These are phyloP conservation scores for Drosophila mercatorum DNA, from an alignment of 2,888 invertebrate genomes.

Conservation along the genomic window DNA sequence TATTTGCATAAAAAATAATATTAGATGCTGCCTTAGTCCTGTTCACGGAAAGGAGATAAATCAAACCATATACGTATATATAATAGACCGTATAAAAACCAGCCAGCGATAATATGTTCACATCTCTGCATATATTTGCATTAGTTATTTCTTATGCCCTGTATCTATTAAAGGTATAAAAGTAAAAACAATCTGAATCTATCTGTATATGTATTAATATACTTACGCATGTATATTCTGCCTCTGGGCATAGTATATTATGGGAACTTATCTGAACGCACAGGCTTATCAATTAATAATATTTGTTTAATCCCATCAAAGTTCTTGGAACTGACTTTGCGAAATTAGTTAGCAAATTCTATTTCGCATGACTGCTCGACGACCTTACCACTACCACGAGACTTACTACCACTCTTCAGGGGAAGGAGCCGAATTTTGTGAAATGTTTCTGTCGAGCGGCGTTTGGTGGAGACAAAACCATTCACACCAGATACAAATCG, in stretches of 20 bases:
- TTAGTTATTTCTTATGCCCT: too few species aligned
- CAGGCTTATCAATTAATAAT: not conserved
- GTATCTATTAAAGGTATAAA: too few species aligned
- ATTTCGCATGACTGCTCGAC: slow-evolving; percentile 1
- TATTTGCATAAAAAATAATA: not conserved
- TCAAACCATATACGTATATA: not conserved
- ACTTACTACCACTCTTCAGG: not conserved
- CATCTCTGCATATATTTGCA: too few species aligned
- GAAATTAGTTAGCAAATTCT: slow-evolving; percentile 1
- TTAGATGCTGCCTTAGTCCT: not conserved
- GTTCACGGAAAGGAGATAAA: not conserved
- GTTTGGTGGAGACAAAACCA: slow-evolving; percentile 36
- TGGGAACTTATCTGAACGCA: not conserved
- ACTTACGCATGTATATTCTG: too few species aligned
- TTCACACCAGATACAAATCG: slow-evolving; percentile 71
- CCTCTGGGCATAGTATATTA: not conserved
- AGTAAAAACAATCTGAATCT: too few species aligned
- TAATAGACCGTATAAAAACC: too few species aligned
- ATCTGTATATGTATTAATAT: too few species aligned
- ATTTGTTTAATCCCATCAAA: not conserved
- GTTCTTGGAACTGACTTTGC: not conserved
- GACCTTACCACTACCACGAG: not conserved
- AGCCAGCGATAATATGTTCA: too few species aligned
- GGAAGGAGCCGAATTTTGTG: slow-evolving; percentile 34
- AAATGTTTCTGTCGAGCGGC: slow-evolving; percentile 28